Evolutionary conservation across 2,888 invertebrate species (phyloP).

Genomic region (Acleris laterana): DNA sequence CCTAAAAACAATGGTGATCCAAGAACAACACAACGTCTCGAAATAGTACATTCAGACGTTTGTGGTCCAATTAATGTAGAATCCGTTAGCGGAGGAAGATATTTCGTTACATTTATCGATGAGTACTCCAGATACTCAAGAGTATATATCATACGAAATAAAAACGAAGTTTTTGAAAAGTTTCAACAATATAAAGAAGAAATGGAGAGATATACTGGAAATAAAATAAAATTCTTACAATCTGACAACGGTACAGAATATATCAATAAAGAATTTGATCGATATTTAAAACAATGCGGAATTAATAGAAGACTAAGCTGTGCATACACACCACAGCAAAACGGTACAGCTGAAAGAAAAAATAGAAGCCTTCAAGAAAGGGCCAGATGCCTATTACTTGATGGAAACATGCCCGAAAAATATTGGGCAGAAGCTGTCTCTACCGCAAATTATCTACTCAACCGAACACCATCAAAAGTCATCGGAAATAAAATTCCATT

Average conservation of each 20-base stretch:
- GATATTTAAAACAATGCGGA: neutral
- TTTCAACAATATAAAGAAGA: conserved; percentile 8
- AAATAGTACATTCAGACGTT: no score
- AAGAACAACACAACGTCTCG: no score
- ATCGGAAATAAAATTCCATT: neutral
- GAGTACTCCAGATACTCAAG: no score
- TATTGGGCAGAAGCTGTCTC: conserved; percentile 7
- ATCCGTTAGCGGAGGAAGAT: no score
- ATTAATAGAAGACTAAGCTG: conserved; percentile 5
- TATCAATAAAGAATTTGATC: neutral
- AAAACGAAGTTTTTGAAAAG: no score
- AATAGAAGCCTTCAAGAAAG: conserved; percentile 1
- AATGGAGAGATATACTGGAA: neutral
- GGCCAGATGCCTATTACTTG: conserved; percentile 6
- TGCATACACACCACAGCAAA: conserved; percentile 8
- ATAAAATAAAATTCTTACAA: conserved; percentile 1
- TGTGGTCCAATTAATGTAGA: no score
- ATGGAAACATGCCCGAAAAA: conserved; percentile 1
- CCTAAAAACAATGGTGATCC: no score
- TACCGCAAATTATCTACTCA: conserved; percentile 1
- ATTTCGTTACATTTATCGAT: no score
- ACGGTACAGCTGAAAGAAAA: conserved; percentile 12
- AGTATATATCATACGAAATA: no score
- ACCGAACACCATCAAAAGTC: conserved; percentile 10
- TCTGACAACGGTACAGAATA: neutral